A percentile compares a stretch with the other conserved stretches of the same genome.
phyloP scores from a whole-genome alignment of 1,140 invertebrate species.

The Microplitis demolitor region DNA sequence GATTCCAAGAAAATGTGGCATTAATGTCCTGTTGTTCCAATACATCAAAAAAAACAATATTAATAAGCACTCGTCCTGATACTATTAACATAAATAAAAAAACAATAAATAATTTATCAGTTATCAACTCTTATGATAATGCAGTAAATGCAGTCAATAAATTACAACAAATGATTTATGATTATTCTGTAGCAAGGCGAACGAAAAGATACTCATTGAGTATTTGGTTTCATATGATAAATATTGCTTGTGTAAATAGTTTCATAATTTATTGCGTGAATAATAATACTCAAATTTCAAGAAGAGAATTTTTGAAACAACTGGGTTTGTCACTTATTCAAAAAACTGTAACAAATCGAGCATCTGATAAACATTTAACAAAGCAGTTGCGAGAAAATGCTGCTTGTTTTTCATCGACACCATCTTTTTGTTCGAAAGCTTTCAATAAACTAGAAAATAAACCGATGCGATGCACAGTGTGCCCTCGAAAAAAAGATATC shows the following conservation, averaged over 20 bases:
- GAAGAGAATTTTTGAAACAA: neutral
- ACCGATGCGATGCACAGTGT: neutral
- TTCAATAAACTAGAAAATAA: neutral
- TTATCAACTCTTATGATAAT: neutral
- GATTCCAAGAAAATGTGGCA: neutral
- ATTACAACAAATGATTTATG: neutral
- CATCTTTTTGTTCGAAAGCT: neutral
- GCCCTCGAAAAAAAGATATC: neutral
- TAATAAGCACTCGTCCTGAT: neutral
- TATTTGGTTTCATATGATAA: neutral
- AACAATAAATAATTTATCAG: neutral
- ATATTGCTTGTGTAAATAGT: neutral
- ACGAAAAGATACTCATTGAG: neutral
- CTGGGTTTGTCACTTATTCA: too few relatives aligned
- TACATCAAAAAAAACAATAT: neutral
- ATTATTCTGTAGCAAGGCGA: neutral
- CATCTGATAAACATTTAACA: too few relatives aligned
- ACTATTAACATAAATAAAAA: neutral
- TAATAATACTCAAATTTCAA: neutral
- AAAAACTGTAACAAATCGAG: too few relatives aligned
- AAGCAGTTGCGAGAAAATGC: too few relatives aligned
- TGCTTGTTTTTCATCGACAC: too few relatives aligned
- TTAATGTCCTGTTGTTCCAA: neutral
- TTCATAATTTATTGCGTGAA: neutral
- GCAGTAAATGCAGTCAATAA: neutral